Base-by-base conservation (phyloP, 2,888 invertebrate genomes). In the Hemaris fuciformis region DNA sequence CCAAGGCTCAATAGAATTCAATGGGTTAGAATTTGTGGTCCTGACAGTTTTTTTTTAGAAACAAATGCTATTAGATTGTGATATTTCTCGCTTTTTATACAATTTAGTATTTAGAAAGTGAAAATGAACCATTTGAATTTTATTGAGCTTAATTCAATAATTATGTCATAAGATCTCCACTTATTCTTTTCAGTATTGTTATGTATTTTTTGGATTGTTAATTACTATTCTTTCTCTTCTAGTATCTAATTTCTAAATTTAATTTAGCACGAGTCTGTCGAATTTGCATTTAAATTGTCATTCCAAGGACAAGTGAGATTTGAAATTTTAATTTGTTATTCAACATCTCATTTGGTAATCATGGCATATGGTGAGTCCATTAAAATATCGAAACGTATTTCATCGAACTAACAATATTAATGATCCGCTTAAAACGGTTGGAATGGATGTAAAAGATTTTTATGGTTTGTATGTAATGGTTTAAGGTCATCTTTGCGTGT, bases 231-330 rank as follows among this genome's bases (percentile, higher is more conserved):
- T 10, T n/a, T 38, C 13, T n/a, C 38, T 3, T 8, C 34, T 10
- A 34, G 34, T 10, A 46, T 23, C 46, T n/a, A 25, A 25, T 25
- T 8, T 48, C 27, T 48, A 53, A 45, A 22, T 31, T 31, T 18
- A 1, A 8, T 18, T 31, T 27, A 27, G 53, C 53, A 53, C 31
- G n/a, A 18, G 27, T 53, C 31, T 53, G 1, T 53, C 18, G 25
- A 38, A 53, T 53, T 31, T 27, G 53, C 53, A 53, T 53, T 53
- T 53, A 53, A 23, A 53, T 53, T 53, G 53, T 53, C 53, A 53
- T 53, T 53, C 53, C 53, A 53, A 53, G 18, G 10, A 31, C 18
- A n/a, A 20, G 27, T 20, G 53, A 53, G 53, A 31, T 31, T 31
- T 53, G 31, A 53, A 53, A 53, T 8, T 15, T 53, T 53, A 31